A percentile compares a stretch with the other conserved stretches of the same genome.
Evolutionary conservation across 2,888 invertebrate species (phyloP).

Genomic region (Ophion costatus): DNA sequence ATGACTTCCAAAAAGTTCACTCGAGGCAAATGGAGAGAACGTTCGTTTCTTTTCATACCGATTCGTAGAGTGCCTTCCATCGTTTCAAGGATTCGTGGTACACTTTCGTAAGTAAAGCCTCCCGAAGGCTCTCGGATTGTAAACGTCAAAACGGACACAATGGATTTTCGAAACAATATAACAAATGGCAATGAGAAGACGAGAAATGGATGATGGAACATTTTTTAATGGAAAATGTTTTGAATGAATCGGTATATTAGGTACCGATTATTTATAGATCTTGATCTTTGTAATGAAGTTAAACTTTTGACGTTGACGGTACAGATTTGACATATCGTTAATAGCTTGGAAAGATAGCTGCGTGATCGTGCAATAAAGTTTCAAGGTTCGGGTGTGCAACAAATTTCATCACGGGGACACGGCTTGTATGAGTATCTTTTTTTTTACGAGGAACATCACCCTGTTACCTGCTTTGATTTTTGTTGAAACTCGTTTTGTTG

Average conservation of each 20-base stretch:
- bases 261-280: neutral
- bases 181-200: neutral
- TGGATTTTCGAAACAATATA: neutral
- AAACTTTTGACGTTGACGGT: neutral
- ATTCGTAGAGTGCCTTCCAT: neutral
- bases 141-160: neutral
- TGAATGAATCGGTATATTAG: neutral
- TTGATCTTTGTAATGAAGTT: neutral
- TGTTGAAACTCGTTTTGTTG: neutral
- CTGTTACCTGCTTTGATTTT: neutral
- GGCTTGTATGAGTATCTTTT: constrained; percentile 13
- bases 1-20: neutral
- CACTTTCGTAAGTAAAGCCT: neutral
- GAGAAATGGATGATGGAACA: neutral
- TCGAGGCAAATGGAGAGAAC: constrained; percentile 6
- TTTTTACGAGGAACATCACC: neutral
- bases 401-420: constrained; percentile 24
- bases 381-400: constrained; percentile 20
- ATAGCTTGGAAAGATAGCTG: neutral
- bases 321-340: neutral
- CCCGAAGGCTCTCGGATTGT: neutral
- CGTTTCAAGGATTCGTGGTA: constrained; percentile 16
- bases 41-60: neutral
- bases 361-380: constrained; percentile 21
- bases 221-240: neutral